Evolutionary conservation across 2,888 invertebrate genomes (phyloP), one percentile per base, ranked within the genome.

Genomic region (Orthosia gracilis): DNA sequence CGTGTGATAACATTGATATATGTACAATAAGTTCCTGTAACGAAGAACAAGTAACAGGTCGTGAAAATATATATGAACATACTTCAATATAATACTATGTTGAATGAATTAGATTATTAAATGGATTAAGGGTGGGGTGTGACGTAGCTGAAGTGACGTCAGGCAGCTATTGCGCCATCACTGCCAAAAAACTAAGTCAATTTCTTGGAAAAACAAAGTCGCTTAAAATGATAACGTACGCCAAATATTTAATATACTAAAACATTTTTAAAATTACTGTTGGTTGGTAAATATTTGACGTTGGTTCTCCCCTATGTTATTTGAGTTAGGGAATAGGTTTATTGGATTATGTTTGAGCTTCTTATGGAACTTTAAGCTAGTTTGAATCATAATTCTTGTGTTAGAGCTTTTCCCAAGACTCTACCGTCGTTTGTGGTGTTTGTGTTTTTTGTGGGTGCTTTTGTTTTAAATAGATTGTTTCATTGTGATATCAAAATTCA

Each of bases 141-240:
- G 88, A 89, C 89, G 90, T 89, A 86, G 88, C 80, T 82, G 66
- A 78, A 63, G 73, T 90, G 89, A 89, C 88, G 89, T 90, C 86
- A 89, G 76, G 69, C 69, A 59, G 80, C 75, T 84, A 87, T 81
- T 85, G 81, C 76, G 80, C 67, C 76, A 79, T 85, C 80, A 81
- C 78, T 86, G 84, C 85, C 83, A 84, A 89, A 88, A 78, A 85
- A 72, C 69, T 86, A 80, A 86, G 84, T 78, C 78, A 87, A 79
- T 72, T 84, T 77, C 82, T 87, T 80, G 73, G 86, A 77, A 86
- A 83, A 77, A 77, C 57, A 63, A 75, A 79, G 66, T 84, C 50
- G 62, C 68, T 73, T 73, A 76, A 71, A 78, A 70, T 78, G 61
- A 76, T 76, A 76, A 62, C 65, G 26, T 73, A 71, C 59, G 69